Evolutionary conservation across 2,888 invertebrate genomes (phyloP), one percentile per base, ranked within the genome.

Genomic region (Protonemura montana): DNA sequence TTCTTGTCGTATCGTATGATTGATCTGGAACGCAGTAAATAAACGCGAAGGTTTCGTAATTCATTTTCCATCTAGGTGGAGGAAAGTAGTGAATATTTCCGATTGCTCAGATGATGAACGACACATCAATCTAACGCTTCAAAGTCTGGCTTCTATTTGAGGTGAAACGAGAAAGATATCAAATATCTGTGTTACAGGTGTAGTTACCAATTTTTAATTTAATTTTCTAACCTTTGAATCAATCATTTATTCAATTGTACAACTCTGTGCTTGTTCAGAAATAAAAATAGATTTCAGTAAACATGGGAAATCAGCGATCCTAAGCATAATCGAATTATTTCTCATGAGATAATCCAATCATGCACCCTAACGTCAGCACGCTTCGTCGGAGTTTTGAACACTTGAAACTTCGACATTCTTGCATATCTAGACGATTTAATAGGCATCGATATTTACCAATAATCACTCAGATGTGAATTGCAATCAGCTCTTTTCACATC

Each of bases 1-100:
- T 7, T 78, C 78, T 78, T 78, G 78, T 78, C 78, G 10, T 28
- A 78, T 78, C 26, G 16, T 28, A 78, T 78, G 78, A 78, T 78
- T 78, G 78, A 78, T 78, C 78, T 78, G 78, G 2, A 78, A 78
- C 26, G 10, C 78, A 25, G 26, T 78, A 26, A 27, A 78, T 26
- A 27, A 5, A 13, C 78, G 35, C 25, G 10, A 25, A 21, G 28
- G 6, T 26, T 2, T 7, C 78, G 78, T 7, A 30, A 35, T 30
- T 29, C 81, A 59, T 59, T 30, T 81, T 81, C 81, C 29, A 27
- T 27, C 28, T n/a, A n/a, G n/a, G n/a, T n/a, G n/a, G n/a, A n/a
- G n/a, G n/a, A n/a, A 30, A 10, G 5, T 7, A n/a, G 30, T 81
- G 28, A 81, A 81, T 81, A 29, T 81, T 81, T 81, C 81, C 81